Evolutionary conservation across 2,113 vertebrate genomes (phyloP).

Genomic region (Fregata magnificens): DNA sequence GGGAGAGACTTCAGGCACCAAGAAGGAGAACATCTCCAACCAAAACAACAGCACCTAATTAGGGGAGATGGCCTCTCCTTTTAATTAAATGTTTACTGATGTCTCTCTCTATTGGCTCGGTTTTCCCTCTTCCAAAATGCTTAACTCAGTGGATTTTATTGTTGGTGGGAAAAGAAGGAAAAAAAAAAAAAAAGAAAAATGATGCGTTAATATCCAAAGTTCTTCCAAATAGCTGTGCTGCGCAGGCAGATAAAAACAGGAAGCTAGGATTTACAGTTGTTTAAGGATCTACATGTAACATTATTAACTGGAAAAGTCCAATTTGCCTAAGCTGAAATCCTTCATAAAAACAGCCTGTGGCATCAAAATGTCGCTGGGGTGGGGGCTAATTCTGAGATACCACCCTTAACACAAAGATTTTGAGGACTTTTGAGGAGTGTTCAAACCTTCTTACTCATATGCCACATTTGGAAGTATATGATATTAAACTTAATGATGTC

Average conservation of each 20-base stretch:
- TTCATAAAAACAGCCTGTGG: not conserved
- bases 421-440: not conserved
- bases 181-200: not conserved
- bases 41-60: not conserved
- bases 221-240: not conserved
- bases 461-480: not conserved
- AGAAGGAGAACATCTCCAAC: not conserved
- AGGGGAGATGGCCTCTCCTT: not conserved
- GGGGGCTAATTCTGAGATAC: not conserved
- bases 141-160: not conserved
- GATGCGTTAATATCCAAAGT: not conserved
- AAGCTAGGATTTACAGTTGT: not conserved
- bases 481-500: not conserved
- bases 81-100: not conserved
- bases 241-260: not conserved
- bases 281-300: not conserved
- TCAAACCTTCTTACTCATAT: not conserved
- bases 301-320: not conserved
- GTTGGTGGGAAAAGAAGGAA: not conserved
- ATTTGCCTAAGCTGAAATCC: not conserved
- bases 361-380: not conserved
- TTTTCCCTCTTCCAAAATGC: not conserved
- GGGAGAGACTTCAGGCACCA: not conserved
- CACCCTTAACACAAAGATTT: not conserved
- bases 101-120: not conserved